Base-by-base conservation (phyloP, 2,888 invertebrate species). In the Mesochorus sp. region DNA sequence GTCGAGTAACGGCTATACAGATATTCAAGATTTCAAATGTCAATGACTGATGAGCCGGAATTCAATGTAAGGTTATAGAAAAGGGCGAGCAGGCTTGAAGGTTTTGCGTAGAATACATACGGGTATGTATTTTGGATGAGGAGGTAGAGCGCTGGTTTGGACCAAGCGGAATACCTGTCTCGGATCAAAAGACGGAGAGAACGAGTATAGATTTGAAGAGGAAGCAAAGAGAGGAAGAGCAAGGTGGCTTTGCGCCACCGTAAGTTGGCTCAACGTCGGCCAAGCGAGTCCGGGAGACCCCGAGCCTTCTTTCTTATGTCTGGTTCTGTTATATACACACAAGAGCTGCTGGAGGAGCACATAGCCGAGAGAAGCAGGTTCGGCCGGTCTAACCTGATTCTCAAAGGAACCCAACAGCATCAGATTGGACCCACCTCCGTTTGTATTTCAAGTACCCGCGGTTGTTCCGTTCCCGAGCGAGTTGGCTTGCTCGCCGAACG, bases 331-430 rank as follows among this genome's bases (percentile, higher is more conserved):
- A 53, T 44, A 24, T 49, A 55, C 24, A 47, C 68, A 34, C 76
- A 49, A 82, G 85, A 71, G 83, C 82, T 42, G 67, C 42, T 66
- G 84, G 84, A 84, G 83, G 84, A 85, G 87, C 83, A 81, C 76
- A 71, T 66, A 66, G 70, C 85, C 84, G 85, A 85, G n/a, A n/a
- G 86, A 85, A 90, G 90, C 91, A 89, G 90, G 91, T 91, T 90
- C 90, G 87, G 91, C 91, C 91, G 91, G 91, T 91, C 90, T 90
- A 91, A 91, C 91, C 91, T 91, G 91, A 91, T 91, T 90, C 89
- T 89, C 84, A 88, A 90, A 89, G 89, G 87, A 86, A 87, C 88
- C 87, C 85, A 87, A 79, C 78, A 86, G 87, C 87, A 88, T 88
- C 89, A 87, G 88, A 88, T 88, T 89, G 88, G 89, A 88, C 88